Evolutionary conservation across 2,888 invertebrate species (phyloP).

Genomic region (Diogma glabrata): DNA sequence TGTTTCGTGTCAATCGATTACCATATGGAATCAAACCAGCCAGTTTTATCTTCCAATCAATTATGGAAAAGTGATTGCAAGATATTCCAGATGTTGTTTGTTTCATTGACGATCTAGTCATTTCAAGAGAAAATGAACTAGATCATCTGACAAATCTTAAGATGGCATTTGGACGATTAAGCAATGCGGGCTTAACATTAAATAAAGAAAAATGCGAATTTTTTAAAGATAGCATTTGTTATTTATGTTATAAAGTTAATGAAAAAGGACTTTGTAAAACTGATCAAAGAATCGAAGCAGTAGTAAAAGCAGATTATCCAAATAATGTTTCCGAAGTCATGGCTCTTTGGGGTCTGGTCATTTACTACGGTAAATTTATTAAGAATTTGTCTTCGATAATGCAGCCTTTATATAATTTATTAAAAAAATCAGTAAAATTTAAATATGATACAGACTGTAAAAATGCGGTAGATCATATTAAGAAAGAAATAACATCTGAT

Average conservation of each 20-base stretch:
- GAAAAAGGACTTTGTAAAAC: no score
- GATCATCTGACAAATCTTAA: slow-evolving; percentile 22
- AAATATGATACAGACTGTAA: slow-evolving; percentile 24
- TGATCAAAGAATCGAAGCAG: no score
- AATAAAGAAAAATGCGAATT: slow-evolving; percentile 26
- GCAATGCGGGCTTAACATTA: slow-evolving; percentile 20
- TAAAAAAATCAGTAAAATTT: slow-evolving; percentile 16
- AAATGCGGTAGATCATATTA: slow-evolving; percentile 24
- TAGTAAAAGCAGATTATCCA: slow-evolving; percentile 21
- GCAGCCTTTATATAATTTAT: slow-evolving; percentile 24
- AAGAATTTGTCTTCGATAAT: no score
- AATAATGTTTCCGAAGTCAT: slow-evolving; percentile 19
- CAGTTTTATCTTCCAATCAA: slow-evolving; percentile 30
- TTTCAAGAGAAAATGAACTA: slow-evolving; percentile 20
- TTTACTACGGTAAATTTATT: slow-evolving; percentile 30
- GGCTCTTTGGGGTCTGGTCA: slow-evolving; percentile 27
- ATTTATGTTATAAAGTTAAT: slow-evolving; percentile 25
- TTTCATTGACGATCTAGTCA: slow-evolving; percentile 24
- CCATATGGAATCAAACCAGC: slow-evolving; percentile 29
- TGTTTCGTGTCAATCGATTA: no score
- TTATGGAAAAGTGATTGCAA: no score
- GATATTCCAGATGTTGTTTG: slow-evolving; percentile 18
- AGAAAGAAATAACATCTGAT: slow-evolving; percentile 19
- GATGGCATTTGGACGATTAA: slow-evolving; percentile 19
- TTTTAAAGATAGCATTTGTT: slow-evolving; percentile 19